These are phyloP conservation scores for Dromiciops gliroides DNA, from an alignment of 2,113 vertebrate genomes.

Conservation along the genomic window DNA sequence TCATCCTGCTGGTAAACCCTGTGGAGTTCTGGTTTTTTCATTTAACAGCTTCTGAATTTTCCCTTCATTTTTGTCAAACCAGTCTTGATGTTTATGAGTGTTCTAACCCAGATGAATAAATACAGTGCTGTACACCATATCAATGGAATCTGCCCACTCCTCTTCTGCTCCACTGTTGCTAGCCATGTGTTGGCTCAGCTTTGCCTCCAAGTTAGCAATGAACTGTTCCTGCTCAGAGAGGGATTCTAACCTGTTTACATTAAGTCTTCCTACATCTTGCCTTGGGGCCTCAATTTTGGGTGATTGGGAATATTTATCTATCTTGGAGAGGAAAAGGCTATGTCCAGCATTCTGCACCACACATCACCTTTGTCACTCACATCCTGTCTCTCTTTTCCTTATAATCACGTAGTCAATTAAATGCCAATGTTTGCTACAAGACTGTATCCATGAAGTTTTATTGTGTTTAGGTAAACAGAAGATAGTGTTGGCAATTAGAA, in stretches of 20 bases:
- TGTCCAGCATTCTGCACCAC: not conserved
- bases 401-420: not conserved
- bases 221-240: not conserved
- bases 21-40: not conserved
- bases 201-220: not conserved
- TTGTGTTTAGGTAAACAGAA: not conserved
- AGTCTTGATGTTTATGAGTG: not conserved
- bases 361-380: not conserved
- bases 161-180: not conserved
- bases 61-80: not conserved
- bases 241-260: not conserved
- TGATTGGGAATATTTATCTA: not conserved
- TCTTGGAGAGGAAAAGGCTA: not conserved
- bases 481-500: not conserved
- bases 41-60: not conserved
- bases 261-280: not conserved
- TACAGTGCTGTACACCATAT: not conserved
- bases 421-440: not conserved
- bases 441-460: not conserved
- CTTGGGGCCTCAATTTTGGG: not conserved
- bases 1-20: not conserved
- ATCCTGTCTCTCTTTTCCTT: not conserved
- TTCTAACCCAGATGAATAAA: not conserved
- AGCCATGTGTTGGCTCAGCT: not conserved
- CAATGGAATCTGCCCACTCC: not conserved